Conservation (phyloP, 2,113 vertebrate genomes). For the Muntiacus muntjak region DNA sequence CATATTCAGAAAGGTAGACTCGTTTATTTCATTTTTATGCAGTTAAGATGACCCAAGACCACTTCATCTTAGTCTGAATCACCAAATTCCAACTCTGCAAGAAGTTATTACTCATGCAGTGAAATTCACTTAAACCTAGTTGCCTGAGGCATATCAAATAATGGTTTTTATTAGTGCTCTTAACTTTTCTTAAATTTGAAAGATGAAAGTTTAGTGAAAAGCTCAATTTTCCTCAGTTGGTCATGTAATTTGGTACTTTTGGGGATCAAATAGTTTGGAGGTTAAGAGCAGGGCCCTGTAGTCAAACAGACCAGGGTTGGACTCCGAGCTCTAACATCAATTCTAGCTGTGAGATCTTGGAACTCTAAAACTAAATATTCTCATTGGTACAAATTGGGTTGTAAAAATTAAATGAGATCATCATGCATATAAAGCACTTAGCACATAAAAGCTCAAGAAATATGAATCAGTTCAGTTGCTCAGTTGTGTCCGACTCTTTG, state of each 20-base stretch:
- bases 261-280: slow-evolving; percentile 5
- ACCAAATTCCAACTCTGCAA: slow-evolving; percentile 24
- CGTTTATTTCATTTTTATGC: slow-evolving; percentile 56
- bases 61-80: slow-evolving; percentile 62
- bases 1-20: slow-evolving; percentile 55
- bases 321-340: neutral
- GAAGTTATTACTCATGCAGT: slow-evolving; percentile 41
- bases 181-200: slow-evolving; percentile 56
- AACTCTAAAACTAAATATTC: neutral
- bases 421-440: neutral
- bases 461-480: neutral
- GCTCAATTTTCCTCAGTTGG: slow-evolving; percentile 12
- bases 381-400: neutral
- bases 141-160: slow-evolving; percentile 42
- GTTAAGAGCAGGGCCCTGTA: neutral
- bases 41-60: slow-evolving; percentile 48
- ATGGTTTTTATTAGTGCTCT: slow-evolving; percentile 58
- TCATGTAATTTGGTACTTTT: slow-evolving; percentile 22
- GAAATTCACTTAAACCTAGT: slow-evolving; percentile 44
- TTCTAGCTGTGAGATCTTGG: neutral
- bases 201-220: slow-evolving; percentile 59
- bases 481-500: neutral
- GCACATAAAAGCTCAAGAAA: neutral
- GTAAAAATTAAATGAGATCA: slow-evolving; percentile 14
- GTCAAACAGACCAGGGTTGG: neutral